Conservation (phyloP, 2,113 vertebrate species). For the Meleagris gallopavo region DNA sequence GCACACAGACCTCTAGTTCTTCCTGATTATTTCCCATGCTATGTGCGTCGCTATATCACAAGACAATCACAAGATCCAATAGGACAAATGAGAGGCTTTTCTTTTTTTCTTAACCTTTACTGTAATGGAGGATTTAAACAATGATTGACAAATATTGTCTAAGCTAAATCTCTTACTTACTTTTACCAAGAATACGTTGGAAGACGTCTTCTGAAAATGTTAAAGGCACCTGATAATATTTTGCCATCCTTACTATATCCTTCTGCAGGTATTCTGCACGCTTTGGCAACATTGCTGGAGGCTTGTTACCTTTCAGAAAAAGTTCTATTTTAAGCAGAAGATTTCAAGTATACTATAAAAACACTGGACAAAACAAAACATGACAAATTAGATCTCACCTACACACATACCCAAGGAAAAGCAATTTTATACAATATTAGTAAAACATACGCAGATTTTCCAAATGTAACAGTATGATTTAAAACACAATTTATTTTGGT, state of each 20-base stretch:
- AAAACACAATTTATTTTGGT: not conserved
- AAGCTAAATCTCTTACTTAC: slow-evolving; percentile 65
- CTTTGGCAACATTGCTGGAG: slow-evolving; percentile 82
- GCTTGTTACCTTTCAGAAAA: slow-evolving; percentile 83
- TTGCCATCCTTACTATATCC: slow-evolving; percentile 78
- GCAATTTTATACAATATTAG: not conserved
- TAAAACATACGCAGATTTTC: not conserved
- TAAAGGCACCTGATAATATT: slow-evolving; percentile 83
- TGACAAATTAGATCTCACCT: not conserved
- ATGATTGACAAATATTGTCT: not conserved
- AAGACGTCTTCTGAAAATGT: slow-evolving; percentile 48
- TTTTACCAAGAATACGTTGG: slow-evolving; percentile 79
- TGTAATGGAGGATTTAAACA: not conserved
- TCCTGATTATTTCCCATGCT: no score
- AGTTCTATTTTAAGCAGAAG: not conserved
- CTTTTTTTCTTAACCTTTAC: not conserved
- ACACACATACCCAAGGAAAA: not conserved
- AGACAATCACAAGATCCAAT: no score
- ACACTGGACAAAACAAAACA: not conserved
- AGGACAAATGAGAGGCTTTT: no score
- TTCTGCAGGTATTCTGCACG: slow-evolving; percentile 81
- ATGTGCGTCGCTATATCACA: no score
- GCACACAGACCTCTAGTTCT: no score
- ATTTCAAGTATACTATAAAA: not conserved
- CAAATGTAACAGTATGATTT: not conserved